Percentiles rank a stretch among this genome's conserved stretches.
Evolutionary conservation across 1,140 invertebrate genomes (phyloP).

Genomic region (Drosophila cardini): DNA sequence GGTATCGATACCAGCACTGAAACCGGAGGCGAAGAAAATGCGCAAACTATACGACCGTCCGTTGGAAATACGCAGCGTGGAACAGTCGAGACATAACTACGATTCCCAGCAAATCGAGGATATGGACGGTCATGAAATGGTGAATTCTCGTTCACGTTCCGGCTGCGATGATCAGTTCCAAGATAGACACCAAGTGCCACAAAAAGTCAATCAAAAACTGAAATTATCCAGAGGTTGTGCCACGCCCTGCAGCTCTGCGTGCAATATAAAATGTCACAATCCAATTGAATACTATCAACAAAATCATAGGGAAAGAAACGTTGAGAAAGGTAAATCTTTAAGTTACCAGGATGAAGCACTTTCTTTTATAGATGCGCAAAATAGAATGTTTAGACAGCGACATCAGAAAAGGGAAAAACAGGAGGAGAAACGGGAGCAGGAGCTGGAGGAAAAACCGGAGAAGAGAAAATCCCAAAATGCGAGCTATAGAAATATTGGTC

Average conservation of each 20-base stretch:
- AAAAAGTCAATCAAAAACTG: neutral
- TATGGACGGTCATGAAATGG: neutral
- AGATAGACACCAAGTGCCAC: neutral
- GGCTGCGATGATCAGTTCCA: conserved; percentile 29
- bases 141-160: conserved; percentile 15
- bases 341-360: too few species aligned
- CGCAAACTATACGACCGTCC: neutral
- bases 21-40: neutral
- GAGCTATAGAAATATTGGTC: neutral
- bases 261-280: neutral
- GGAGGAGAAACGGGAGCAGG: neutral
- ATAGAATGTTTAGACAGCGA: neutral
- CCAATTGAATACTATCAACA: neutral
- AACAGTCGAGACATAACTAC: neutral
- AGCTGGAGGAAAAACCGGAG: neutral
- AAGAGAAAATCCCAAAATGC: neutral
- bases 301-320: neutral
- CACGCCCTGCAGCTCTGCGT: neutral
- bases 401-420: neutral
- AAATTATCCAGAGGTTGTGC: neutral
- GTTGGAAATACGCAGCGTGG: neutral
- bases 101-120: neutral
- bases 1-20: neutral
- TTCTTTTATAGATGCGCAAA: neutral
- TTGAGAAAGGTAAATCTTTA: too few species aligned